Conservation (phyloP, 2,113 vertebrate species). For the Crotophaga sulcirostris region DNA sequence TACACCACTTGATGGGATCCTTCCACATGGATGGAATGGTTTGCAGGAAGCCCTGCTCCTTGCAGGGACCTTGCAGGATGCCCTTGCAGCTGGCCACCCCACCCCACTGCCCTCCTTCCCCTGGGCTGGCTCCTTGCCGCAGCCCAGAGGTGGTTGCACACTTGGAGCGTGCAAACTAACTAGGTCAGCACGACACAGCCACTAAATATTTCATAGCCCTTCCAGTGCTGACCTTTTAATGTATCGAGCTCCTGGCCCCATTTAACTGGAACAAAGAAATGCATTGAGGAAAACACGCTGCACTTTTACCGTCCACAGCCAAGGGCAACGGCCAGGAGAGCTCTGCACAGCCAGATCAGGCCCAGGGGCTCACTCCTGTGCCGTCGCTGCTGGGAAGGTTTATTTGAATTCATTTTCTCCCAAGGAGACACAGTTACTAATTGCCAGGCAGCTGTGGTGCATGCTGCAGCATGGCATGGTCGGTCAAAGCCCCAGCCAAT, state of each 20-base stretch:
- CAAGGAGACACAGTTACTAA: background rate
- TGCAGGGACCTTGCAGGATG: background rate
- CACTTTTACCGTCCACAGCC: background rate
- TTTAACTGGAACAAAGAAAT: background rate
- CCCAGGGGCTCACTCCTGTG: background rate
- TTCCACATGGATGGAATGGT: fast-evolving
- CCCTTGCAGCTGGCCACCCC: background rate
- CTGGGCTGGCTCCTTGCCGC: background rate
- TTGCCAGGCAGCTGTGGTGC: background rate
- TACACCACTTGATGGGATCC: fast-evolving
- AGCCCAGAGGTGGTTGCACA: background rate
- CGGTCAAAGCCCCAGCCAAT: no score
- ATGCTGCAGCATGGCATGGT: no score
- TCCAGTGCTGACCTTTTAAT: background rate
- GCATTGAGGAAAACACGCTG: fast-evolving
- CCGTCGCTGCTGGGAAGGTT: background rate
- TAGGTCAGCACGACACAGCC: background rate
- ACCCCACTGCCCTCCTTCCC: fast-evolving
- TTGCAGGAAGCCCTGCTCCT: background rate
- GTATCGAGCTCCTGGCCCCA: background rate
- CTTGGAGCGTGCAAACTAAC: background rate
- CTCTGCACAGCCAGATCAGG: background rate
- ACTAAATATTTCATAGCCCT: conserved; percentile 54
- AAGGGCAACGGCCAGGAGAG: background rate
- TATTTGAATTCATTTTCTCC: background rate